phyloP scores from a whole-genome alignment of 2,113 vertebrate species.

The Rhinoderma darwinii region DNA sequence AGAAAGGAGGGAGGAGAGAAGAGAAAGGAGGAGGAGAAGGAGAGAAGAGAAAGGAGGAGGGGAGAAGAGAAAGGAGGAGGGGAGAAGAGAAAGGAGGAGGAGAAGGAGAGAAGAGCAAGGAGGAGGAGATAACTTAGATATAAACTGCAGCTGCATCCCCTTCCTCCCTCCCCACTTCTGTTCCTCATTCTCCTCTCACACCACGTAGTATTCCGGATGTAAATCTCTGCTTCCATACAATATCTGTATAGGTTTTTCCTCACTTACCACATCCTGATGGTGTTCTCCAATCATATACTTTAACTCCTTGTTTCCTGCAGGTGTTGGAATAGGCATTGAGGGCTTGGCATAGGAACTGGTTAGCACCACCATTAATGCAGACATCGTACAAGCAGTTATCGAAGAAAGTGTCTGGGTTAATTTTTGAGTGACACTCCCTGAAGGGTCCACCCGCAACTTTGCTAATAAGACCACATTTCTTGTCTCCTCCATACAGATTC shows the following conservation, averaged over 20 bases:
- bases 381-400: slow-evolving; percentile 74
- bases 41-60: too few relatives aligned
- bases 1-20: too few relatives aligned
- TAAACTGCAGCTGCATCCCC: not conserved
- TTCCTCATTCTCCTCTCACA: too few relatives aligned
- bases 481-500: slow-evolving; percentile 58
- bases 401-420: slow-evolving; percentile 68
- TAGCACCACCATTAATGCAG: slow-evolving; percentile 67
- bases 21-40: too few relatives aligned
- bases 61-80: too few relatives aligned
- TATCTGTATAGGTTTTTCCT: not conserved
- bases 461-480: slow-evolving; percentile 72
- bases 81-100: too few relatives aligned
- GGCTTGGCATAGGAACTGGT: slow-evolving; percentile 70
- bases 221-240: not conserved
- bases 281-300: slow-evolving; percentile 71
- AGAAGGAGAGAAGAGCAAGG: too few relatives aligned
- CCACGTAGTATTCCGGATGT: too few relatives aligned
- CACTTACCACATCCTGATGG: slow-evolving; percentile 73
- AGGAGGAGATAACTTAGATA: too few relatives aligned
- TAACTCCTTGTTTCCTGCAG: slow-evolving; percentile 64
- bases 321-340: slow-evolving; percentile 66
- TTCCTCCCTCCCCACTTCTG: too few relatives aligned
- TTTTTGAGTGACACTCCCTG: slow-evolving; percentile 64
- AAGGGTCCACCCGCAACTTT: slow-evolving; percentile 69